Base-by-base conservation (phyloP, 2,797 vertebrate species). In the Numenius phaeopus region DNA sequence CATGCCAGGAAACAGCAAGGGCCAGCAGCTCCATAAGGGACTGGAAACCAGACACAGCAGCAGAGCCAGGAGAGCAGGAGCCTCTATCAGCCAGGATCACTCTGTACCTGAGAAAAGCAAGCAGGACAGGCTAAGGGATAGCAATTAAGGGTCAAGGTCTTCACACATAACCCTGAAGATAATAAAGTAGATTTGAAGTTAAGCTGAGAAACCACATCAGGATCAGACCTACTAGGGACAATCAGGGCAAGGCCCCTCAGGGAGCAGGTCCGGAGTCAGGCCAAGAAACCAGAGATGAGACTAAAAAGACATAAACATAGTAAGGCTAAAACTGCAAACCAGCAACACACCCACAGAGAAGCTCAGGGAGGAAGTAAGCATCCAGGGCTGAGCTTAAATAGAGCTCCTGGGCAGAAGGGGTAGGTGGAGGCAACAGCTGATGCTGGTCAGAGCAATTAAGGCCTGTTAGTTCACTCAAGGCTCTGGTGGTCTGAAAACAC, bases 311-410 rank as follows among this genome's bases (percentile, higher is more conserved):
- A 64, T 20, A 78, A 4, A 15, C 5, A 24, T 1, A n/a, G 3
- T 3, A 44, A 0, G 3, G 0, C 4, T 7, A 0, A 4, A 70
- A 1, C 8, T 16, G 0, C 7, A 76, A 0, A 9, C 4, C 2
- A 59, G 4, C 12, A 91, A 0, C 2, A 18, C 0, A 4, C 7
- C n/a, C 2, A 0, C 1, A 84, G 0, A 4, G 0, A 3, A 82
- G 1, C 10, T 65, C 10, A 49, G 5, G 0, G 0, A 67, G 0
- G 0, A 15, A 29, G 0, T 0, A 0, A 5, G 1, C 0, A 2
- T 5, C 18, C 7, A 24, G 37, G 27, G 57, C 44, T 64, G 76
- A 58, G 42, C 50, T 80, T 90, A 88, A 90, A 49, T 54, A 62
- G 59, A 66, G 34, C 34, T 86, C 19, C 55, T 59, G 34, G 14